Conservation (phyloP, 2,113 vertebrate species). For the Sialia sialis region DNA sequence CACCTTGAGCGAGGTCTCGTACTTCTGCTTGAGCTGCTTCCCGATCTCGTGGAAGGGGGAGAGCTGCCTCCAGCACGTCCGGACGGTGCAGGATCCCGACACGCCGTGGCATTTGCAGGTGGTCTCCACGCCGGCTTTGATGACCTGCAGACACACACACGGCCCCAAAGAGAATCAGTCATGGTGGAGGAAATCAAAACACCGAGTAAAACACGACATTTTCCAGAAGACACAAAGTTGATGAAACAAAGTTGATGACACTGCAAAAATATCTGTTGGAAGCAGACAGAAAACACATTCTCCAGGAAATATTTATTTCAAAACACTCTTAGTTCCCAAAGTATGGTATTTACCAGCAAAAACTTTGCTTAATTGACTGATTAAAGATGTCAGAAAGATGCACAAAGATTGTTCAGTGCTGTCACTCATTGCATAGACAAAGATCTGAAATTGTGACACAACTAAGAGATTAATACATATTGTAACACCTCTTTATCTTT, state of each 20-base stretch:
- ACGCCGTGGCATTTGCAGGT: conserved; percentile 98
- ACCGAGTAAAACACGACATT: fast-evolving
- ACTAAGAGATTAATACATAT: neutral
- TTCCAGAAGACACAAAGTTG: neutral
- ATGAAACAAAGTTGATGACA: neutral
- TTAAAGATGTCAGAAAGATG: neutral
- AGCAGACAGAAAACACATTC: neutral
- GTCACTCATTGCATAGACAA: fast-evolving
- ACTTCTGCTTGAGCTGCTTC: conserved; percentile 94
- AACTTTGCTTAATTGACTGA: neutral
- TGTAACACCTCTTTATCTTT: neutral
- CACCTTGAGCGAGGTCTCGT: conserved; percentile 90
- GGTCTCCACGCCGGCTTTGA: conserved; percentile 94
- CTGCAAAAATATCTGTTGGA: neutral
- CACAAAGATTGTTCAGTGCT: neutral
- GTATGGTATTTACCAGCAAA: neutral
- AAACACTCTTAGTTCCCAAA: neutral
- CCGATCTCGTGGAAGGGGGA: conserved; percentile 95
- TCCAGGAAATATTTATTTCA: neutral
- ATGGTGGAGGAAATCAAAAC: neutral
- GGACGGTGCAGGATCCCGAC: conserved; percentile 94
- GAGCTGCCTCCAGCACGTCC: conserved; percentile 97
- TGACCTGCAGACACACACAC: conserved; percentile 77
- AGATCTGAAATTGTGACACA: neutral
- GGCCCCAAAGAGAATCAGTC: neutral